Conservation (phyloP, 2,113 vertebrate genomes). For the Stomatorhinus ivindoensis region DNA sequence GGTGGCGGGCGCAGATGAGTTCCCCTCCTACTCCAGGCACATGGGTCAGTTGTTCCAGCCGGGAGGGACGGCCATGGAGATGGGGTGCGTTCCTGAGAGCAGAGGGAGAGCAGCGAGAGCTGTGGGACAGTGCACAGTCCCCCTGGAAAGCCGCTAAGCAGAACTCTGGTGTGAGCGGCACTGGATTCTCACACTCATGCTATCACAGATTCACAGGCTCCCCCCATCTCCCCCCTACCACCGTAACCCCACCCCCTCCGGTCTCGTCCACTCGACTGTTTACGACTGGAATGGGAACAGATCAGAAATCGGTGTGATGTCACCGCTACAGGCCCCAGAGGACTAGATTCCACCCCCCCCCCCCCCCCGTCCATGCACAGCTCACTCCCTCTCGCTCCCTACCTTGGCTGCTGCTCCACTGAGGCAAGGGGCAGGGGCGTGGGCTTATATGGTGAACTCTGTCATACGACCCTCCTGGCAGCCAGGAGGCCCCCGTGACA, state of each 20-base stretch:
- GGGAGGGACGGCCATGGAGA: constrained; percentile 22
- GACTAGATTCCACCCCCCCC: constrained; percentile 40
- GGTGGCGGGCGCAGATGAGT: constrained; percentile 33
- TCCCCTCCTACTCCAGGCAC: constrained; percentile 29
- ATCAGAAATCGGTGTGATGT: constrained; percentile 46
- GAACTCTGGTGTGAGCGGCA: constrained; percentile 6
- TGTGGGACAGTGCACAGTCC: constrained; percentile 24
- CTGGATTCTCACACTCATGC: not conserved
- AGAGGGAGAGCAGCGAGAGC: not conserved
- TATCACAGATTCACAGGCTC: not conserved
- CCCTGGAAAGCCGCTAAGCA: constrained; percentile 26
- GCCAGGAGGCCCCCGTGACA: not conserved
- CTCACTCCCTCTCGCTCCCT: not conserved
- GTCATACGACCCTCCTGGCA: not conserved
- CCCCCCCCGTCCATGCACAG: not conserved
- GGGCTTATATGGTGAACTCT: not conserved
- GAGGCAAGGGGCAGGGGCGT: not conserved
- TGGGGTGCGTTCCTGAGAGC: not conserved
- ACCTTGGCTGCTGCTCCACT: not conserved
- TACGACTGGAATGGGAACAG: constrained; percentile 52
- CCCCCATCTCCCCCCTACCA: constrained; percentile 1
- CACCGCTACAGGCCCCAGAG: constrained; percentile 54
- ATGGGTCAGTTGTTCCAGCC: not conserved
- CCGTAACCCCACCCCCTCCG: constrained; percentile 6
- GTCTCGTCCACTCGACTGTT: constrained; percentile 41